Conservation (phyloP, 2,888 invertebrate species). For the Acanthosepion esculentum region DNA sequence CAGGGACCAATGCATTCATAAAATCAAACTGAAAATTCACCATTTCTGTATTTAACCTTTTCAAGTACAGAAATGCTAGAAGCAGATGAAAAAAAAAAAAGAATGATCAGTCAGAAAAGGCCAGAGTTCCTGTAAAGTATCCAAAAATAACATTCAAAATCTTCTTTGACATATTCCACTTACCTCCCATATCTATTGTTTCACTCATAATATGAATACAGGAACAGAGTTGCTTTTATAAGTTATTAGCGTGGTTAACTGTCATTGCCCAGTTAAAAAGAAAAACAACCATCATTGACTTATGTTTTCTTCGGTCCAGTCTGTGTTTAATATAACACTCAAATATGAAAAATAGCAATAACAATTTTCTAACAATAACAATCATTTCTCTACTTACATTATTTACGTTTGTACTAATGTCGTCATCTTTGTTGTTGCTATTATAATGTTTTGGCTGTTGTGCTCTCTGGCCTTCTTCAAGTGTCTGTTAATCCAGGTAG, state of each 20-base stretch:
- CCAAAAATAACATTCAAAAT: conserved; percentile 16
- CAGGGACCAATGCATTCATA: not conserved
- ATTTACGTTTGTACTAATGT: too few relatives aligned
- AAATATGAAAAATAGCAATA: too few relatives aligned
- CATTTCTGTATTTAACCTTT: not conserved
- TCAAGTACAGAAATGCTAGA: not conserved
- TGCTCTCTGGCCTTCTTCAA: too few relatives aligned
- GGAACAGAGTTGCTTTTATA: not conserved
- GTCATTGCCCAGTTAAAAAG: not conserved
- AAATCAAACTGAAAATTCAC: not conserved
- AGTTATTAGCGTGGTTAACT: not conserved
- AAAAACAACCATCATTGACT: not conserved
- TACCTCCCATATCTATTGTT: not conserved
- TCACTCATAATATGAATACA: not conserved
- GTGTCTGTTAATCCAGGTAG: too few relatives aligned
- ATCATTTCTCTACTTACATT: too few relatives aligned
- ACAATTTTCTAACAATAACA: too few relatives aligned
- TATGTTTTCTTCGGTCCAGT: not conserved
- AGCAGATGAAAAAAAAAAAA: not conserved
- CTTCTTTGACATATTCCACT: not conserved
- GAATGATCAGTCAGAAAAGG: not conserved
- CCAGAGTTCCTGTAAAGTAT: not conserved
- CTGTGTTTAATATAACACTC: not conserved
- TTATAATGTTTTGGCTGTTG: too few relatives aligned
- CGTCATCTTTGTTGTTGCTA: too few relatives aligned